These are phyloP conservation scores for Etheostoma perlongum DNA, from an alignment of 2,797 vertebrate genomes.

Conservation along the genomic window DNA sequence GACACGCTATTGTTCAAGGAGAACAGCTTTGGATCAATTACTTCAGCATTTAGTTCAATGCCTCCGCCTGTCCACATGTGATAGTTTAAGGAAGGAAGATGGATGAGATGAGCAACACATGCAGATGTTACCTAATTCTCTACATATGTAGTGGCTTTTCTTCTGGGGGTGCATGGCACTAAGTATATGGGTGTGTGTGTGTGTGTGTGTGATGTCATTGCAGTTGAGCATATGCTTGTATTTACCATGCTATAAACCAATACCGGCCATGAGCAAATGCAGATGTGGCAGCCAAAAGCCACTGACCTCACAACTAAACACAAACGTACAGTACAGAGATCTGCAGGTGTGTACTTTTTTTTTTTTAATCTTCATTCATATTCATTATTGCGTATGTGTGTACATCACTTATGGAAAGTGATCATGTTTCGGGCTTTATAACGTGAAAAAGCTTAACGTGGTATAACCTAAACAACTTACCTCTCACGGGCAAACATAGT, in stretches of 20 bases:
- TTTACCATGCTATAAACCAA: slow-evolving; percentile 80
- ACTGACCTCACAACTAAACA: slow-evolving; percentile 53
- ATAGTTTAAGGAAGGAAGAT: slow-evolving; percentile 62
- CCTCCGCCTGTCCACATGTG: slow-evolving; percentile 51
- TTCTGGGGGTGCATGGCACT: slow-evolving; percentile 37
- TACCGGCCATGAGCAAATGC: slow-evolving; percentile 54
- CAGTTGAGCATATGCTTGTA: slow-evolving; percentile 71
- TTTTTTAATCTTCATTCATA: not conserved
- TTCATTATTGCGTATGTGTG: slow-evolving; percentile 7
- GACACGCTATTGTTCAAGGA: slow-evolving; percentile 49
- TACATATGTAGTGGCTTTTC: slow-evolving; percentile 70
- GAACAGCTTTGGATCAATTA: slow-evolving; percentile 33
- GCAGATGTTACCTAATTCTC: slow-evolving; percentile 76
- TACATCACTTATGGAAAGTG: slow-evolving; percentile 4
- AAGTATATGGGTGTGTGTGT: slow-evolving; percentile 47
- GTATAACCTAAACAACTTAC: no score
- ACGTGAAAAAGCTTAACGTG: no score
- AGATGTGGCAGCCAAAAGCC: slow-evolving; percentile 44
- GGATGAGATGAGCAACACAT: slow-evolving; percentile 68
- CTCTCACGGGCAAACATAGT: not conserved
- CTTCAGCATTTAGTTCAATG: slow-evolving; percentile 43
- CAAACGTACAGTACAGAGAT: slow-evolving; percentile 8
- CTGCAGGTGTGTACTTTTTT: slow-evolving; percentile 8
- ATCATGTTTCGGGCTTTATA: not conserved
- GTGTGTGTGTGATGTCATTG: slow-evolving; percentile 72